Evolutionary conservation across 2,113 vertebrate genomes (phyloP).

Genomic region (Crotalus horridus): DNA sequence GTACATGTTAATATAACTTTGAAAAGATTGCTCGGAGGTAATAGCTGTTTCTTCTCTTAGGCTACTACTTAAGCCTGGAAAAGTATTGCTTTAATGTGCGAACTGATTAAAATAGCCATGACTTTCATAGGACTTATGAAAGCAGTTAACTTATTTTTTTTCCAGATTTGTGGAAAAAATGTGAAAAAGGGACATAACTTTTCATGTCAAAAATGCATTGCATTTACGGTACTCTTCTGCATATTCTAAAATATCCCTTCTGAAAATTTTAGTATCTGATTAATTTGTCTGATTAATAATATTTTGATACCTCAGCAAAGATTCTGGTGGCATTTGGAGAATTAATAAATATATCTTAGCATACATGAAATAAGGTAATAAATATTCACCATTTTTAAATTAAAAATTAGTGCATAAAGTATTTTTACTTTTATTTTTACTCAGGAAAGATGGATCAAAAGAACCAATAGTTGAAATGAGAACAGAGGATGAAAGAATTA

Average conservation of each 20-base stretch:
- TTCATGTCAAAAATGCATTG: neutral
- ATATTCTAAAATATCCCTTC: neutral
- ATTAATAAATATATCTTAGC: neutral
- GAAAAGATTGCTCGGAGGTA: neutral
- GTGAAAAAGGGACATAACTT: neutral
- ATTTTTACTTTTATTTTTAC: constrained; percentile 43
- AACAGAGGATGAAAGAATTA: constrained; percentile 86
- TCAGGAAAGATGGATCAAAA: constrained; percentile 88
- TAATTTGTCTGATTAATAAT: neutral
- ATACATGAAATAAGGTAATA: neutral
- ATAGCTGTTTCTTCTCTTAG: neutral
- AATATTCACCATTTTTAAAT: neutral
- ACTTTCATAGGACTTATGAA: neutral
- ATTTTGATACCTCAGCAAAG: neutral
- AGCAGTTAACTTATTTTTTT: neutral
- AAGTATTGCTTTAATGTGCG: neutral
- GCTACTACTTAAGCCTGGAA: neutral
- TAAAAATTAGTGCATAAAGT: constrained; percentile 31
- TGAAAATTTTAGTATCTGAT: neutral
- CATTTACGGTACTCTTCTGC: neutral
- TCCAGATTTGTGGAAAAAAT: neutral
- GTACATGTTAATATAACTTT: neutral
- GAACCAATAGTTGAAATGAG: constrained; percentile 87
- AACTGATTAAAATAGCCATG: neutral
- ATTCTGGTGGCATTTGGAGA: neutral